Evolutionary conservation across 2,797 vertebrate genomes (phyloP).

Genomic region (Pristis pectinata): DNA sequence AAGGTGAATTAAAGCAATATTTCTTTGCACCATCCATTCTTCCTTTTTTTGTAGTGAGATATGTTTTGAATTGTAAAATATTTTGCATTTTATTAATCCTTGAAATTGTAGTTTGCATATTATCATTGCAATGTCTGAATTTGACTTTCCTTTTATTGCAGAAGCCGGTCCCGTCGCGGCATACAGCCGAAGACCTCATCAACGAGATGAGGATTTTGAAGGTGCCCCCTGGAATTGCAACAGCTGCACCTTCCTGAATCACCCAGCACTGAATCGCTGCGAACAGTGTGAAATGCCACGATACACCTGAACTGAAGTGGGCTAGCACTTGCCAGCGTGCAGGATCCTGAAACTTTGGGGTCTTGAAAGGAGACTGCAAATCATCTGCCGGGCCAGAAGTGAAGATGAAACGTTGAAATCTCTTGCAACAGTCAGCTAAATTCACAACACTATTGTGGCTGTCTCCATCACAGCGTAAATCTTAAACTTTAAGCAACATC

Average conservation of each 20-base stretch:
- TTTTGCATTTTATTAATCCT: neutral
- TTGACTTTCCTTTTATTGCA: constrained; percentile 15
- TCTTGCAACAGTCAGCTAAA: constrained; percentile 42
- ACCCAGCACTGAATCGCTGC: constrained; percentile 96
- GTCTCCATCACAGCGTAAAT: constrained; percentile 17
- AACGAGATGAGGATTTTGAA: constrained; percentile 93
- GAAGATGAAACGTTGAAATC: constrained; percentile 33
- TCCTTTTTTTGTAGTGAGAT: neutral
- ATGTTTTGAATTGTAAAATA: neutral
- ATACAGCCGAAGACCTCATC: constrained; percentile 58
- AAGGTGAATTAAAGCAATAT: neutral
- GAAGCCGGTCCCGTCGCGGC: neutral
- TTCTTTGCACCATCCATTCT: neutral
- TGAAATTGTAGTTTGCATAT: neutral
- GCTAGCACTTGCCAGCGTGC: constrained; percentile 47
- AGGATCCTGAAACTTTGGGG: constrained; percentile 48
- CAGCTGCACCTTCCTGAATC: constrained; percentile 98
- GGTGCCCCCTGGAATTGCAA: constrained; percentile 97
- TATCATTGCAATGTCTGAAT: neutral
- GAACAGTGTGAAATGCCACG: constrained; percentile 98
- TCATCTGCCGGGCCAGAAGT: constrained; percentile 50
- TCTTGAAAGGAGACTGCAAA: constrained; percentile 44
- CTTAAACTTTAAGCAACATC: constrained; percentile 26
- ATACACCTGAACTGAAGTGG: constrained; percentile 75
- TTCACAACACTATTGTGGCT: constrained; percentile 44